phyloP scores from a whole-genome alignment of 2,113 vertebrate genomes.

The Triplophysa dalaica region DNA sequence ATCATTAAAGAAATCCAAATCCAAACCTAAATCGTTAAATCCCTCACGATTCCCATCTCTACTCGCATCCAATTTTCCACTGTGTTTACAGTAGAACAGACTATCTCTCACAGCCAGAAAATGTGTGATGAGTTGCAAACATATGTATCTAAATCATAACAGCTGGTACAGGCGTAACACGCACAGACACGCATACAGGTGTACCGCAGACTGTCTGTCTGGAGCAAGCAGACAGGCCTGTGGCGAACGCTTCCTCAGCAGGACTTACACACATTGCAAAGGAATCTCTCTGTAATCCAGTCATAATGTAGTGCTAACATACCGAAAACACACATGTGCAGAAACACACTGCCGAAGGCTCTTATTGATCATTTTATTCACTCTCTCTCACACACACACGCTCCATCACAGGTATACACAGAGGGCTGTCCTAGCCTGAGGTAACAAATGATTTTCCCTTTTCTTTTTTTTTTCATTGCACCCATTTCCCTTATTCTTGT shows the following conservation, averaged over 20 bases:
- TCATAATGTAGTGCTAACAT: conserved; percentile 29
- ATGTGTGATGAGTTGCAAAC: background rate
- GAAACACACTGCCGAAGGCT: conserved; percentile 38
- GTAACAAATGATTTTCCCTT: background rate
- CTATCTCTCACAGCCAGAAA: conserved; percentile 3
- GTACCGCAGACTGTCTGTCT: conserved; percentile 26
- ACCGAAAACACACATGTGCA: conserved; percentile 27
- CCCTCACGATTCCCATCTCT: too few relatives aligned
- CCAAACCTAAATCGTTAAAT: too few relatives aligned
- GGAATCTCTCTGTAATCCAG: conserved; percentile 47
- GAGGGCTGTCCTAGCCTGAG: background rate
- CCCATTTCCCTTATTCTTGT: background rate
- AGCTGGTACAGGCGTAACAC: conserved; percentile 2
- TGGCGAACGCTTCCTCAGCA: conserved; percentile 13
- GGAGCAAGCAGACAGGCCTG: conserved; percentile 2
- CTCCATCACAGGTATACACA: conserved; percentile 24
- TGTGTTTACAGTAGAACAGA: background rate
- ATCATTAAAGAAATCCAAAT: too few relatives aligned
- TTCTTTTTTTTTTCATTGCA: background rate
- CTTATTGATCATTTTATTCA: conserved; percentile 41
- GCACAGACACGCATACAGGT: conserved; percentile 32
- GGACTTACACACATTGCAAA: conserved; percentile 22
- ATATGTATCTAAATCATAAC: conserved; percentile 13
- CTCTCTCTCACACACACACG: conserved; percentile 15
- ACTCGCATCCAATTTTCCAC: background rate